Conservation (phyloP, 2,113 vertebrate species). For the Paradoxurus hermaphroditus region DNA sequence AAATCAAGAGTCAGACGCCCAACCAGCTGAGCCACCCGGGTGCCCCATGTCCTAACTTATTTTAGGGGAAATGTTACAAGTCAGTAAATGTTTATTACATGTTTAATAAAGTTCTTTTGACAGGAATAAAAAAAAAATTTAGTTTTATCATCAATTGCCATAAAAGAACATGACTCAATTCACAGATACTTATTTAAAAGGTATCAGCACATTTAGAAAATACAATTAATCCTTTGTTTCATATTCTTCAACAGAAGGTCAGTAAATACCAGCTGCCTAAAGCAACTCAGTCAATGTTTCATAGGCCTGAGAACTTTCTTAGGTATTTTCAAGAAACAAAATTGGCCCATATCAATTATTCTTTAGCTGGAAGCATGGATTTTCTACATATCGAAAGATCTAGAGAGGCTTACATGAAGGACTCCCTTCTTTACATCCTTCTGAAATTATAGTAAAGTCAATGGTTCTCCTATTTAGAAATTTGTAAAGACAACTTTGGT, state of each 20-base stretch:
- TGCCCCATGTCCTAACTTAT: background rate
- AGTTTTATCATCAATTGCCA: background rate
- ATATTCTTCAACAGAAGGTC: background rate
- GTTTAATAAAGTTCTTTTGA: background rate
- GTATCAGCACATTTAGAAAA: background rate
- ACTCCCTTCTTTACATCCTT: background rate
- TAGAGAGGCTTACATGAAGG: background rate
- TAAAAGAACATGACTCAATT: background rate
- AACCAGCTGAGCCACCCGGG: too few relatives aligned
- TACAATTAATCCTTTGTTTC: background rate
- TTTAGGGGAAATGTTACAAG: background rate
- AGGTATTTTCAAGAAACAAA: background rate
- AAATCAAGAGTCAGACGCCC: too few relatives aligned
- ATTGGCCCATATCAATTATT: background rate
- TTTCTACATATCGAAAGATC: background rate
- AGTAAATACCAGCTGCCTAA: background rate
- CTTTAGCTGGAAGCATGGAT: background rate
- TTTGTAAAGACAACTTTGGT: background rate
- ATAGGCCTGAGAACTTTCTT: background rate
- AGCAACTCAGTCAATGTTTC: background rate
- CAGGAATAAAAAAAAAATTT: background rate
- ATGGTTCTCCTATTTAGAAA: background rate
- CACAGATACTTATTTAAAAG: background rate
- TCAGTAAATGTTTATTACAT: background rate
- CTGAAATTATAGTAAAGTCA: background rate